These are phyloP conservation scores for Odontophorus gujanensis DNA, from an alignment of 2,113 vertebrate genomes.

Conservation along the genomic window DNA sequence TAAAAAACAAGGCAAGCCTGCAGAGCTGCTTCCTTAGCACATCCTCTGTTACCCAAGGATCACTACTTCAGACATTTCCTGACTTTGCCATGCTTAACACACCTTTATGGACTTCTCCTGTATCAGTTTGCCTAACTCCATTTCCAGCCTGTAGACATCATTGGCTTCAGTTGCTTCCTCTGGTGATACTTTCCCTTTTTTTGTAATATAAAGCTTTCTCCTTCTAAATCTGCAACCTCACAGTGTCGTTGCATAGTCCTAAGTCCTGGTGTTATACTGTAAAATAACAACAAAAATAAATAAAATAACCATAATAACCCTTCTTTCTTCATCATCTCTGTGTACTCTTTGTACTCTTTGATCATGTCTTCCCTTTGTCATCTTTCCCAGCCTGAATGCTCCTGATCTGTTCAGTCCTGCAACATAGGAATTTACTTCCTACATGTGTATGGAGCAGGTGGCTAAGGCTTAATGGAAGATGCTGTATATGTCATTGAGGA, in stretches of 20 bases:
- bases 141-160: not conserved
- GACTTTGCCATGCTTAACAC: not conserved
- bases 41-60: not conserved
- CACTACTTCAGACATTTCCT: not conserved
- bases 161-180: not conserved
- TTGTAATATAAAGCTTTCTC: not conserved
- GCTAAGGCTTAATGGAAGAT: not conserved
- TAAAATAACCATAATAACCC: not conserved
- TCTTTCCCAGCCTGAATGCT: not conserved
- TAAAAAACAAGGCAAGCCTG: not conserved
- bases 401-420: not conserved
- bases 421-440: not conserved
- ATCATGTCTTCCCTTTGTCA: not conserved
- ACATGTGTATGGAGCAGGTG: not conserved
- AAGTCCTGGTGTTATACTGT: not conserved
- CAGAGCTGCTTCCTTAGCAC: not conserved
- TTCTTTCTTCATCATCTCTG: not conserved
- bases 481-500: not conserved
- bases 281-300: not conserved
- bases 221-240: not conserved
- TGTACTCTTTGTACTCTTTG: not conserved
- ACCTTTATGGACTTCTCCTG: not conserved
- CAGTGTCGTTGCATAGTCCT: not conserved
- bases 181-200: not conserved
- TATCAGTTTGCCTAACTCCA: not conserved